Base-by-base conservation (phyloP, 2,797 vertebrate genomes). In the Alcedo quadribrachys region DNA sequence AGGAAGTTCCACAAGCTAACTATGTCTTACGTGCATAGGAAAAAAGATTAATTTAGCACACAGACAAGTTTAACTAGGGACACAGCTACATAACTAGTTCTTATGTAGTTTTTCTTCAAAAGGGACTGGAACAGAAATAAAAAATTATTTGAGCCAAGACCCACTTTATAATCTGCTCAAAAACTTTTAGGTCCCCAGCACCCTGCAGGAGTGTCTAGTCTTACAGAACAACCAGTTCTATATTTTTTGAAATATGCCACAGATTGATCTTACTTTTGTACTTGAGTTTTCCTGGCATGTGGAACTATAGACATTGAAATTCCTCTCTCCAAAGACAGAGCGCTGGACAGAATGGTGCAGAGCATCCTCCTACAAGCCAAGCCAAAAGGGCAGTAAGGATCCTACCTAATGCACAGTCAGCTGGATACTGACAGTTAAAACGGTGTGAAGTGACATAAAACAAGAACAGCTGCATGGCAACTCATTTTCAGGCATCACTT, bases 261-360 rank as follows among this genome's bases (percentile, higher is more conserved):
- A 81, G 50, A 77, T 37, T 68, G 71, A 96, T 92, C 99, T 98
- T 94, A 98, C 98, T 97, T 98, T 99, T 80, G 97, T 96, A 78
- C 96, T 86, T 16, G 95, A 94, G 92, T 96, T 98, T 76, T 98
- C 97, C 92, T 97, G 96, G 81, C 96, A 95, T 75, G 97, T 95
- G 90, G 97, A 96, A 81, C 96, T 96, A 94, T 93, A 98, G 93
- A 98, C 98, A 97, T 99, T 99, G 95, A 99, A 98, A 98, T 98
- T 99, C 97, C 98, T 98, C 97, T 99, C 99, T 95, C 99, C 98
- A 89, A 99, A 99, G 96, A 99, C 99, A 74, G 98, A 99, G 76
- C 99, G 98, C 53, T 97, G 97, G 89, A 96, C 95, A 96, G 98
- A 98, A 90, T 95, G 96, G 70, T 98, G 97, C 86, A 93, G 96